phyloP scores from a whole-genome alignment of 2,888 invertebrate genomes.

The Entomobrya multifasciata region DNA sequence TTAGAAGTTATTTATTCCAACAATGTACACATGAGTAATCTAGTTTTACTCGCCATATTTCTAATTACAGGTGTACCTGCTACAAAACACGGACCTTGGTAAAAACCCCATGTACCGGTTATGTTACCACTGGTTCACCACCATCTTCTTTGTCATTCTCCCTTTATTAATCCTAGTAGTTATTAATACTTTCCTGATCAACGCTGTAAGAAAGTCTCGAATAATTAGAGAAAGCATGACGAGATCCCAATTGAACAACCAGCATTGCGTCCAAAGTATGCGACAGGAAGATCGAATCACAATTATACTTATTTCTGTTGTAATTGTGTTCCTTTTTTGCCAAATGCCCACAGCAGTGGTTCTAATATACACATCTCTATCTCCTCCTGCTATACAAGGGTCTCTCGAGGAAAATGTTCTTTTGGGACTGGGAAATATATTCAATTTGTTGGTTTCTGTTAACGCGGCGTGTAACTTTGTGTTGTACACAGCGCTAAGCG shows the following conservation, averaged over 20 bases:
- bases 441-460: too few relatives aligned
- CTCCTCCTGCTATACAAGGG: conserved; percentile 79
- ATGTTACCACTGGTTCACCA: conserved; percentile 28
- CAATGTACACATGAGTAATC: too few relatives aligned
- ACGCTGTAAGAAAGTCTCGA: neutral
- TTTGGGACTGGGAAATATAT: too few relatives aligned
- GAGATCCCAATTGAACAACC: too few relatives aligned
- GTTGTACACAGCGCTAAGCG: too few relatives aligned
- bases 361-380: conserved; percentile 83
- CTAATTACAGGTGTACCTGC: neutral
- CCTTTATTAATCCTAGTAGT: neutral
- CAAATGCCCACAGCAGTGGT: conserved; percentile 87
- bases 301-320: conserved; percentile 88
- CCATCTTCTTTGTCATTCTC: neutral
- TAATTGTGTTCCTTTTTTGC: conserved; percentile 88
- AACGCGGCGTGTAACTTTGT: too few relatives aligned
- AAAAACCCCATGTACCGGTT: neutral
- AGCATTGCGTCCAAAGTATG: conserved; percentile 80
- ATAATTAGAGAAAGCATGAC: too few relatives aligned
- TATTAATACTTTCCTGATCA: neutral
- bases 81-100: conserved; percentile 26
- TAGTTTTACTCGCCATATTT: too few relatives aligned
- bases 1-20: too few relatives aligned
- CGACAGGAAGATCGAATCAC: conserved; percentile 88
- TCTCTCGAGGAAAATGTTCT: conserved; percentile 81